Base-by-base conservation (phyloP, 92 coral and sea anemone genomes). In the Bergia sp. region DNA sequence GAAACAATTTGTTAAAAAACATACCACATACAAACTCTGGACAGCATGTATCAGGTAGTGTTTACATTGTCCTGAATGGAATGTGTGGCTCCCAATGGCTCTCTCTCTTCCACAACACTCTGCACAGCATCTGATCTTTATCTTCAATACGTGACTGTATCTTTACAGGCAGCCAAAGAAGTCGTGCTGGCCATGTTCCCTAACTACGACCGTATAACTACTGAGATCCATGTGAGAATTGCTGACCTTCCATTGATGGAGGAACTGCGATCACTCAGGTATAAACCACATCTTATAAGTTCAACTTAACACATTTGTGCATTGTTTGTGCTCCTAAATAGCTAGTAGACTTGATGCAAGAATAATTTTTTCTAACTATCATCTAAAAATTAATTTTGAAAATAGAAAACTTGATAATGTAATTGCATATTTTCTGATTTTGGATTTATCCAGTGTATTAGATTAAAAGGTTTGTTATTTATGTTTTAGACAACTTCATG, bases 121-220 rank as follows among this genome's bases (percentile, higher is more conserved):
- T 45, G 49, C 49, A 4, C 58, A 53, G 13, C 58, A 50, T 15
- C 57, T 50, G 15, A 50, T 1, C 57, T 50, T 53, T 73, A n/a
- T 7, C 16, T 66, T 78, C 1, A 0, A 41, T 1, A 41, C 50
- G 29, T 29, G 29, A 29, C 20, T 10, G 41, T 37, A 77, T 42
- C 12, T 82, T 88, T 81, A 4, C 79, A 96, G 98, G 97, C 98
- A 7, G 99, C 99, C 36, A 97, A 97, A 77, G 99, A 97, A 86
- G 99, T 97, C 12, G 99, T 97, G 16, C 90, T 97, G 37, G 96
- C 99, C 21, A 97, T 97, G 99, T 97, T 95, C 47, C 96, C 96
- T 1, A 93, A 94, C 88, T 97, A 97, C 79, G 99, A 97, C 16
- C 96, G 98, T 1, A 97, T 97, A 73, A 93, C 99, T 20, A 91